Evolutionary conservation across 1,140 invertebrate species (phyloP).

Genomic region (Hirudo medicinalis): DNA sequence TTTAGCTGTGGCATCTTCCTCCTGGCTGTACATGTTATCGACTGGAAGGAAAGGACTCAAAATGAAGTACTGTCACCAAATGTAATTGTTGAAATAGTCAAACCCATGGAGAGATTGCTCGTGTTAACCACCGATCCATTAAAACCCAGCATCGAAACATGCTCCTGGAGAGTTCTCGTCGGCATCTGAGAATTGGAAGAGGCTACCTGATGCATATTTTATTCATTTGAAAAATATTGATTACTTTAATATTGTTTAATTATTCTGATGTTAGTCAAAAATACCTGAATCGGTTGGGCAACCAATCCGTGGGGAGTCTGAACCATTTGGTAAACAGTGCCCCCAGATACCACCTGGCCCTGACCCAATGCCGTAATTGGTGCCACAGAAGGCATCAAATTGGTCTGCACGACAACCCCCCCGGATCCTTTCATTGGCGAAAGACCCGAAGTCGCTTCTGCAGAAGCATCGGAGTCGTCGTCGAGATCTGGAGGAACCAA

Average conservation of each 20-base stretch:
- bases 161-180: too few relatives aligned
- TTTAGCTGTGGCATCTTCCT: slow-evolving; percentile 17
- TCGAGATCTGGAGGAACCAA: slow-evolving; percentile 5
- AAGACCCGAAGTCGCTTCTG: neutral
- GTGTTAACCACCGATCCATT: neutral
- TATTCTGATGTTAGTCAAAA: neutral
- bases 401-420: slow-evolving; percentile 32
- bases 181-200: too few relatives aligned
- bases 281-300: slow-evolving; percentile 46
- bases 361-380: slow-evolving; percentile 33
- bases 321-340: slow-evolving; percentile 45
- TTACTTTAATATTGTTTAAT: neutral
- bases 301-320: slow-evolving; percentile 46
- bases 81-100: neutral
- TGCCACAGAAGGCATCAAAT: slow-evolving; percentile 30
- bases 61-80: too few relatives aligned
- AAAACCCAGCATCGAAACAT: too few relatives aligned
- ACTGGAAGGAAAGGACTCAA: too few relatives aligned
- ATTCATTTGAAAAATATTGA: neutral
- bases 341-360: slow-evolving; percentile 39
- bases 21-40: neutral
- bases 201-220: too few relatives aligned
- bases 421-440: slow-evolving; percentile 21
- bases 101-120: neutral
- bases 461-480: slow-evolving; percentile 17